phyloP scores from a whole-genome alignment of 2,113 vertebrate species.

The Fukomys damarensis region DNA sequence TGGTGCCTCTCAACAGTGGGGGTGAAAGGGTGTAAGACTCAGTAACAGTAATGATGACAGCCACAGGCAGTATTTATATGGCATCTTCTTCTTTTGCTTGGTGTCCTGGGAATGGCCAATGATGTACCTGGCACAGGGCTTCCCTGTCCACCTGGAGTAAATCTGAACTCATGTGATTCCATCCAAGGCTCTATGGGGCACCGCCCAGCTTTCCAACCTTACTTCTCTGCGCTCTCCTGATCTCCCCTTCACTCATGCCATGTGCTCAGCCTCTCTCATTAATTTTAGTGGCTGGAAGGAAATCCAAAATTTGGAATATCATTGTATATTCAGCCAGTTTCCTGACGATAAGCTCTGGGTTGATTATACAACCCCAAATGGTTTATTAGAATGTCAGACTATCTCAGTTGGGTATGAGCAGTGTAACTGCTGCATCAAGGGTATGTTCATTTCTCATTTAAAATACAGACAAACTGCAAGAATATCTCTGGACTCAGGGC shows the following conservation, averaged over 20 bases:
- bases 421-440: background rate
- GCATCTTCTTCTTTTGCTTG: background rate
- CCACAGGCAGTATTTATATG: background rate
- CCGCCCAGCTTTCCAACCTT: background rate
- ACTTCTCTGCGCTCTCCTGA: background rate
- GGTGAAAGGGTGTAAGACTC: background rate
- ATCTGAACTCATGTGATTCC: background rate
- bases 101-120: background rate
- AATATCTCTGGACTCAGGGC: background rate
- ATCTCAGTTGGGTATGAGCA: background rate
- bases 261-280: background rate
- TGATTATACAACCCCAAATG: background rate
- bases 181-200: background rate
- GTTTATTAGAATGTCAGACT: no score
- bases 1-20: background rate
- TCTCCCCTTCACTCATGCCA: background rate
- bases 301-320: background rate
- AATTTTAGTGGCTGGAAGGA: background rate
- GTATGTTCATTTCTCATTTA: background rate
- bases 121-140: background rate
- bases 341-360: background rate
- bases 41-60: background rate
- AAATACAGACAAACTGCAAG: background rate
- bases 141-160: background rate
- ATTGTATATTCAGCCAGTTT: background rate